Evolutionary conservation across 2,113 vertebrate genomes (phyloP), one percentile per base, ranked within the genome.

Genomic region (Mesitornis unicolor): DNA sequence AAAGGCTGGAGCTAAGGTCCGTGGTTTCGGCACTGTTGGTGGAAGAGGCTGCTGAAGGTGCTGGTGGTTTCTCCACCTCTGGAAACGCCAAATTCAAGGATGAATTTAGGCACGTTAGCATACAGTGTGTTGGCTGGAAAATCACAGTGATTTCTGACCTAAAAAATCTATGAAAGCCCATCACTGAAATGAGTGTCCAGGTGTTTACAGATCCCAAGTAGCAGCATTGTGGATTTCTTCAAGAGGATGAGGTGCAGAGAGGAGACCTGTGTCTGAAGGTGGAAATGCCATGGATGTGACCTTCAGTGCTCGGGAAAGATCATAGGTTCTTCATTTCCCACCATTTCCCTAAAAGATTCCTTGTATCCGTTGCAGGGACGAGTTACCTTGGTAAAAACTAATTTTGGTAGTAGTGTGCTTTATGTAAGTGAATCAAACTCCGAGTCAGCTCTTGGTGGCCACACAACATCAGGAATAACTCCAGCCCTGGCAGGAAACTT

Each of bases 1-100:
- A 11, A 53, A 48, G 51, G 36, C 16, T 1, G 17, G 70, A n/a
- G 76, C 15, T 22, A 1, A 82, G n/a, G 31, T 68, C 57, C 2
- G 0, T 2, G 2, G 13, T 56, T 87, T 50, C 1, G 2, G 65
- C 18, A 11, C 28, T 0, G 3, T 1, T 65, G 38, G 1, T 24
- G n/a, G 28, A 48, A 53, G 65, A 85, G 59, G n/a, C 54, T 73
- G 43, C 40, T 43, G 43, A 43, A 38, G 40, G n/a, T 50, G 54
- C 45, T 31, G 69, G n/a, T 2, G 10, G 9, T 59, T 92, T 70
- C 60, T 53, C 31, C 9, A 7, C 35, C 35, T 86, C 29, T 81
- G 76, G 64, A 77, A 88, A 45, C 2, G 3, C 36, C 9, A 3
- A 5, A 7, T 63, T 86, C 22, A 6, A 64, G 38, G 22, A 0